phyloP scores from a whole-genome alignment of 2,113 vertebrate genomes.

The Oncorhynchus tshawytscha region DNA sequence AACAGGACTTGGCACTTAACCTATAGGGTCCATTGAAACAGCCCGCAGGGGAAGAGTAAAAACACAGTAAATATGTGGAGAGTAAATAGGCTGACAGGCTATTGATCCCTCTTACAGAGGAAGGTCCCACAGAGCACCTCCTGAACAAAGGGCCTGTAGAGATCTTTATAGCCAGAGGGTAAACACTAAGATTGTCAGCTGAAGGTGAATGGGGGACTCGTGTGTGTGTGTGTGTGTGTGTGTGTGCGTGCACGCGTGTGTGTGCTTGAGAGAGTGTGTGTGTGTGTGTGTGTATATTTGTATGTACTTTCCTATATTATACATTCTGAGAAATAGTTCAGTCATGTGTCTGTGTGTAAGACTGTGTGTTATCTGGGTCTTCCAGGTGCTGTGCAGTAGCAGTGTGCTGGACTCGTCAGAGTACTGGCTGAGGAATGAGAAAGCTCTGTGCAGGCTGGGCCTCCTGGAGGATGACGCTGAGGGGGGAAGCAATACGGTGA shows the following conservation, averaged over 20 bases:
- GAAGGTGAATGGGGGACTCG: too few species aligned
- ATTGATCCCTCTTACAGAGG: slow-evolving; percentile 8
- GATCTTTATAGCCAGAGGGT: slow-evolving; percentile 1
- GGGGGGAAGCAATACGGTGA: slow-evolving; percentile 85
- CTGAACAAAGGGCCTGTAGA: slow-evolving; percentile 24
- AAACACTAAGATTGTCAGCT: too few species aligned
- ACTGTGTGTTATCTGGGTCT: slow-evolving; percentile 27
- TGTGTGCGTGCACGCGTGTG: too few species aligned
- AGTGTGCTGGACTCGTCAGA: slow-evolving; percentile 88
- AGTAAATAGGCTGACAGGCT: slow-evolving; percentile 32
- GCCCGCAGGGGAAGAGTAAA: neutral
- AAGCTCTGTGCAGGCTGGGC: slow-evolving; percentile 84
- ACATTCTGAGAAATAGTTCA: neutral
- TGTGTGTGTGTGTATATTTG: too few species aligned
- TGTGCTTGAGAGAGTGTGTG: too few species aligned
- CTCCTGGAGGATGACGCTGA: slow-evolving; percentile 86
- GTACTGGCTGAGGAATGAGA: slow-evolving; percentile 94
- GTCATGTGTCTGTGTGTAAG: neutral
- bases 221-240: too few species aligned
- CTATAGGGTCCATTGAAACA: neutral
- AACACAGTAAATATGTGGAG: neutral
- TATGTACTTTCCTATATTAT: too few species aligned
- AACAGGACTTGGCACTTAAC: slow-evolving; percentile 6
- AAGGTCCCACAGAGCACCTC: neutral
- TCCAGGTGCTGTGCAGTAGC: slow-evolving; percentile 89